phyloP scores from a whole-genome alignment of 2,888 invertebrate species.

The Diaperis boleti region DNA sequence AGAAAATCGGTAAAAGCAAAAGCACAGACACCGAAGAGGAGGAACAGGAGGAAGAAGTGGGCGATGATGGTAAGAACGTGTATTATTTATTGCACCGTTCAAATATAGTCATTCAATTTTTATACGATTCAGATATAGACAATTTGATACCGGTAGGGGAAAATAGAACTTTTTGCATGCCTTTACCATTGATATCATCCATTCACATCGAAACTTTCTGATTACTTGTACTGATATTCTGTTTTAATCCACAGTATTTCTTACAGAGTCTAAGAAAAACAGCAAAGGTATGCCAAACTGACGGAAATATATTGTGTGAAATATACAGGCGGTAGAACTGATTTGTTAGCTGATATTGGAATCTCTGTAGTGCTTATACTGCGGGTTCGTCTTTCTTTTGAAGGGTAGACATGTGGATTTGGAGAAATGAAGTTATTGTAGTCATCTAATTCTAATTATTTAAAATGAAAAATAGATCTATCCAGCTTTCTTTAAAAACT shows the following conservation, averaged over 20 bases:
- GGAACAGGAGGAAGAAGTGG: slow-evolving; percentile 94
- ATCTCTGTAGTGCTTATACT: slow-evolving; percentile 61
- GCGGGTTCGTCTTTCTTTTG: slow-evolving; percentile 53
- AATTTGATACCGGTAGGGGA: slow-evolving; percentile 1
- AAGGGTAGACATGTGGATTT: slow-evolving; percentile 48
- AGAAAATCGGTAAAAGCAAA: slow-evolving; percentile 95
- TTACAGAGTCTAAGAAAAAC: slow-evolving; percentile 88
- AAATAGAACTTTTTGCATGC: slow-evolving; percentile 4
- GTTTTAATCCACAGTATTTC: slow-evolving; percentile 71
- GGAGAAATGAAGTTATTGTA: background rate
- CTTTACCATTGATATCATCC: slow-evolving; percentile 12
- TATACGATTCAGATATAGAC: slow-evolving; percentile 3
- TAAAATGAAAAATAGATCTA: no score
- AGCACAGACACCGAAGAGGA: slow-evolving; percentile 97
- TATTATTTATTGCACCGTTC: background rate
- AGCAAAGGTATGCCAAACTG: slow-evolving; percentile 71
- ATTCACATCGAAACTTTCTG: slow-evolving; percentile 21
- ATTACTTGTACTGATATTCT: slow-evolving; percentile 60
- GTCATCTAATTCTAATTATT: no score
- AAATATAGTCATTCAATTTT: slow-evolving; percentile 3
- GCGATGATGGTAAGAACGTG: slow-evolving; percentile 87
- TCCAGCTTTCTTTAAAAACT: no score
- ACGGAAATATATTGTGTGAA: slow-evolving; percentile 59
- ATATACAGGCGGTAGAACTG: slow-evolving; percentile 42
- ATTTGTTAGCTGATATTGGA: slow-evolving; percentile 47